A percentile compares a stretch with the other conserved stretches of the same genome.
These are phyloP conservation scores for Lethenteron camtschaticum DNA, from an alignment of 2,113 vertebrate genomes.

Conservation along the genomic window DNA sequence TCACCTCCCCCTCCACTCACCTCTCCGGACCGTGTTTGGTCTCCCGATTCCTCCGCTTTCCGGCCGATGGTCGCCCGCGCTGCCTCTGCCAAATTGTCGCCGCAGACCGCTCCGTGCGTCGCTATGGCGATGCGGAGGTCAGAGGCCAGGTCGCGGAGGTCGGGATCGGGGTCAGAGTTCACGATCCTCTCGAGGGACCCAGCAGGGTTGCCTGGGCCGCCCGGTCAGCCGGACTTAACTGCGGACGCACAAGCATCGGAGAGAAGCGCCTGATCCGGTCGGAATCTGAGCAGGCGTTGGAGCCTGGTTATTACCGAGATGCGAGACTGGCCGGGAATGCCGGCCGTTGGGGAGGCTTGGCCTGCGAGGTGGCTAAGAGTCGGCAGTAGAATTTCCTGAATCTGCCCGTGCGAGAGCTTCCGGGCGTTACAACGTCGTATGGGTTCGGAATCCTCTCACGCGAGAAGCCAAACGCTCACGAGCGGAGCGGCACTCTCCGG, in stretches of 20 bases:
- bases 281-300: no score
- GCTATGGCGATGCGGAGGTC: constrained; percentile 50
- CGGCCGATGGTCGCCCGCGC: constrained; percentile 12
- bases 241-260: background rate
- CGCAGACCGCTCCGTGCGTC: constrained; percentile 42
- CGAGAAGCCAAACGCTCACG: no score
- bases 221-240: constrained; percentile 44
- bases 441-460: no score
- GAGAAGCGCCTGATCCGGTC: no score
- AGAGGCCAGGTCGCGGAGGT: constrained; percentile 48
- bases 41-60: constrained; percentile 4
- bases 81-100: constrained; percentile 14
- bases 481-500: no score
- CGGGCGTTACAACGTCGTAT: no score
- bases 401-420: no score
- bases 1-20: background rate
- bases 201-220: constrained; percentile 32
- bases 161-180: constrained; percentile 29
- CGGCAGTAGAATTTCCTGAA: no score
- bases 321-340: no score
- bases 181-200: constrained; percentile 38
- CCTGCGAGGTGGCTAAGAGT: no score
- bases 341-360: no score
- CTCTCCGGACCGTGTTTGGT: accelerated
- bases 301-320: no score